A percentile compares a stretch with the other conserved stretches of the same genome.
phyloP scores from a whole-genome alignment of 2,113 vertebrate genomes.

The Oreochromis aureus region DNA sequence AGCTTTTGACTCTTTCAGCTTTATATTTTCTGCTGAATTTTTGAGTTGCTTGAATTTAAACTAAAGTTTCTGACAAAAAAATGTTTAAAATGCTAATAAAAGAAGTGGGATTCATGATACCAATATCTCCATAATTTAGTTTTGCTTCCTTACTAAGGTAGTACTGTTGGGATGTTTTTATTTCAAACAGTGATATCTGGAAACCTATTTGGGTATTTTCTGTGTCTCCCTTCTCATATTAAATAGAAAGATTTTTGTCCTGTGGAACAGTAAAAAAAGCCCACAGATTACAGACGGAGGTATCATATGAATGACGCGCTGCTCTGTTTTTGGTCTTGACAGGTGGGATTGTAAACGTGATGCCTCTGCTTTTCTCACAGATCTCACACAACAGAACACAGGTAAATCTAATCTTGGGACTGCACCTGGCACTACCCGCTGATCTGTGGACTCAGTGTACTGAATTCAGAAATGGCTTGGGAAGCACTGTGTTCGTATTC shows the following conservation, averaged over 20 bases:
- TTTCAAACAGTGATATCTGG: not conserved
- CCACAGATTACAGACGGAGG: not conserved
- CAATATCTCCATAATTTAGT: not conserved
- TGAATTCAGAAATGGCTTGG: not conserved
- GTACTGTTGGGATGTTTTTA: not conserved
- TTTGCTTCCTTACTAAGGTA: not conserved
- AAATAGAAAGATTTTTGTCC: not conserved
- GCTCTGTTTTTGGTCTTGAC: not conserved
- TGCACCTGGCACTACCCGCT: not conserved
- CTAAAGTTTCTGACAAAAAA: not conserved
- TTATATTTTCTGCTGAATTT: not conserved
- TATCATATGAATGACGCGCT: not conserved
- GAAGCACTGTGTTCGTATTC: not conserved
- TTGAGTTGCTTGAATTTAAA: not conserved
- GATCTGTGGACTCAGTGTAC: not conserved
- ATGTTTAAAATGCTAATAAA: not conserved
- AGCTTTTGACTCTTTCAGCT: not conserved
- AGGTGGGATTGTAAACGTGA: conserved; percentile 74
- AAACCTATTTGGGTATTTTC: not conserved
- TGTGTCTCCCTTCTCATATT: not conserved
- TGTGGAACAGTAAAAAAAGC: not conserved
- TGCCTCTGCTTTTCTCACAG: conserved; percentile 71
- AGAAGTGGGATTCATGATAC: not conserved
- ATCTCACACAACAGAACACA: conserved; percentile 67
- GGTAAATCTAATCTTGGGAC: conserved; percentile 18